Base-by-base conservation (phyloP, 2,113 vertebrate genomes). In the Oxygymnocypris stewartii region DNA sequence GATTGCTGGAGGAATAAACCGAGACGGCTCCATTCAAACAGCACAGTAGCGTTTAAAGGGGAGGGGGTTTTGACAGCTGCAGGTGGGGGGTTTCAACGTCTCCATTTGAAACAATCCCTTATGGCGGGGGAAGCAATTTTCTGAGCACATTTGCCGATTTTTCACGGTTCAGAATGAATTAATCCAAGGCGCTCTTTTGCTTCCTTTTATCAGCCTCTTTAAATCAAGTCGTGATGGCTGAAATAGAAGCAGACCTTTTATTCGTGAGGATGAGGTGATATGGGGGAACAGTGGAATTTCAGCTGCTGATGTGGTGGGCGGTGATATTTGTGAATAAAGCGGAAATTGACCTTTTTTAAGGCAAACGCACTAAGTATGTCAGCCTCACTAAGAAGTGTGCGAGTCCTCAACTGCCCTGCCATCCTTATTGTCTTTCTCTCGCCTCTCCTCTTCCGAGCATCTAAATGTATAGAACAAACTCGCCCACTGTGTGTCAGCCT, bases 401-500 rank as follows among this genome's bases (percentile, higher is more conserved):
- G 37, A 47, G 49, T 40, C 18, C 74, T 57, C 59, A 44, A 37
- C 78, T 47, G 51, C 37, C 25, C 71, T 47, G 31, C 74, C 69
- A 67, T 20, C 9, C 57, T 77, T 63, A 80, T 76, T 51, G 59
- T 78, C 65, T 84, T 73, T 37, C 71, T 37, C n/a, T 78, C 76
- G 84, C 23, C 31, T 79, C 63, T 79, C 14, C 74, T 59, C n/a
- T 37, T 31, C 57, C 12, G 63, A 54, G 75, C 67, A 77, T 74
- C 42, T 69, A 81, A 78, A 84, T 79, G 51, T 42, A 79, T 25
- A 78, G 20, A 88, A 75, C 73, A 79, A 47, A 81, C 71, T 88
- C 81, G 25, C 67, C 78, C 78, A 86, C 81, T 67, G 86, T 12
- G 61, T 61, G 42, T 85, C 87, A 80, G 63, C n/a, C 69, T 42